phyloP scores from a whole-genome alignment of 2,888 invertebrate species.

The Prenolepis imparis region DNA sequence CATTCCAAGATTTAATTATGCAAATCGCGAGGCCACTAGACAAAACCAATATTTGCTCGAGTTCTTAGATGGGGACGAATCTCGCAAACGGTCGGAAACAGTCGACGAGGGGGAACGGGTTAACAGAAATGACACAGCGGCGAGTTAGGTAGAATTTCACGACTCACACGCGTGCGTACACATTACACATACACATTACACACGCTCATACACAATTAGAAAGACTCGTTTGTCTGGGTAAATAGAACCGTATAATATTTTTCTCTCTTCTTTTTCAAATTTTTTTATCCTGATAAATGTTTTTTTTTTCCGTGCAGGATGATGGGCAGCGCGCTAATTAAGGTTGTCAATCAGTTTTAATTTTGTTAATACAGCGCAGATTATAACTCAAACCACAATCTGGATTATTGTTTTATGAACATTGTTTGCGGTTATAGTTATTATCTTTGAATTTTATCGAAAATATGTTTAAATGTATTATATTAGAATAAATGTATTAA shows the following conservation, averaged over 20 bases:
- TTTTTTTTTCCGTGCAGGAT: conserved; percentile 64
- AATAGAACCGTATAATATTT: conserved; percentile 80
- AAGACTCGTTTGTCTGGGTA: conserved; percentile 79
- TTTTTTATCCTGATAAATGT: conserved; percentile 70
- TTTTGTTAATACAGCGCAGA: conserved; percentile 57
- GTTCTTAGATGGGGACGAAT: conserved; percentile 74
- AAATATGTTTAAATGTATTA: neutral
- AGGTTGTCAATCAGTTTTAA: conserved; percentile 68
- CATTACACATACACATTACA: neutral
- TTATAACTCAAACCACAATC: conserved; percentile 35
- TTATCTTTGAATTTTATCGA: neutral
- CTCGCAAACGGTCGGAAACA: conserved; percentile 52
- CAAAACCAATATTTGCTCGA: conserved; percentile 84
- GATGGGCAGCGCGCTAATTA: conserved; percentile 72
- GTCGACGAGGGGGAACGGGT: conserved; percentile 38
- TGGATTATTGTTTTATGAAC: conserved; percentile 26
- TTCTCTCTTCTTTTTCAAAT: conserved; percentile 34
- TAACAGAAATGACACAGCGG: conserved; percentile 58
- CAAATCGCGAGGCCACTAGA: conserved; percentile 83
- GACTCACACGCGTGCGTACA: conserved; percentile 65
- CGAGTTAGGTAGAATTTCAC: conserved; percentile 70
- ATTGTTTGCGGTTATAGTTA: conserved; percentile 20
- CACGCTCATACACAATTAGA: conserved; percentile 73
- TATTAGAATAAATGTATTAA: neutral
- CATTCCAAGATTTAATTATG: conserved; percentile 83